A percentile compares a stretch with the other conserved stretches of the same genome.
phyloP scores from a whole-genome alignment of 23 tunicate genomes.

The Styela clava region DNA sequence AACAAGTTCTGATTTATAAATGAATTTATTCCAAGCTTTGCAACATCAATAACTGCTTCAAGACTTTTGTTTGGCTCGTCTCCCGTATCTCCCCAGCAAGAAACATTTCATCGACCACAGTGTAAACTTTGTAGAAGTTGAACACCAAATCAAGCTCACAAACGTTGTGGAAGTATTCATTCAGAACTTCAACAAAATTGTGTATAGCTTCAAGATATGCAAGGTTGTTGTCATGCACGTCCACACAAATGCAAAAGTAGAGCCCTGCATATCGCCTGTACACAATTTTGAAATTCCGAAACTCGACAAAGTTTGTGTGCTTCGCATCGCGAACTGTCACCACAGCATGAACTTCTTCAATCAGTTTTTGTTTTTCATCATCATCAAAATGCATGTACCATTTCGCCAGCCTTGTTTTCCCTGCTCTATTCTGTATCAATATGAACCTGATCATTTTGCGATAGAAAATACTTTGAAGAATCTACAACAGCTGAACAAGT shows the following conservation, averaged over 20 bases:
- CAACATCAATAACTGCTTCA: constrained; percentile 82
- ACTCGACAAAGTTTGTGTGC: constrained; percentile 99
- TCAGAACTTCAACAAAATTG: constrained; percentile 97
- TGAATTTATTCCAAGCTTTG: constrained; percentile 85
- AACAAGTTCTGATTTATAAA: no score
- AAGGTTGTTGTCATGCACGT: constrained; percentile 92
- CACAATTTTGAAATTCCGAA: constrained; percentile 92
- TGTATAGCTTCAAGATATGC: constrained; percentile 95
- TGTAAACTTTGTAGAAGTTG: constrained; percentile 98
- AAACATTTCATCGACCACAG: constrained; percentile 98
- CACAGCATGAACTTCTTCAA: constrained; percentile 99
- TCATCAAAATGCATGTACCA: constrained; percentile 99
- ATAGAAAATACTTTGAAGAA: no score
- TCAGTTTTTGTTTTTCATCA: constrained; percentile 97
- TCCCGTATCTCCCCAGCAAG: constrained; percentile 99
- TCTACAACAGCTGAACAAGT: no score
- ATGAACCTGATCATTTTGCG: constrained; percentile 99
- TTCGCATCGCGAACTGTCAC: constrained; percentile 98
- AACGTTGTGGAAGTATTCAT: constrained; percentile 98
- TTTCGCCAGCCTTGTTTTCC: constrained; percentile 97
- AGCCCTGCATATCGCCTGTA: constrained; percentile 98
- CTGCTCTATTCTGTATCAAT: constrained; percentile 96
- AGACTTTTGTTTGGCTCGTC: constrained; percentile 96
- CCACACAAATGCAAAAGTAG: constrained; percentile 97
- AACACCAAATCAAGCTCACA: constrained; percentile 97